Evolutionary conservation across 2,113 vertebrate genomes (phyloP).

Genomic region (Cnemophilus loriae): DNA sequence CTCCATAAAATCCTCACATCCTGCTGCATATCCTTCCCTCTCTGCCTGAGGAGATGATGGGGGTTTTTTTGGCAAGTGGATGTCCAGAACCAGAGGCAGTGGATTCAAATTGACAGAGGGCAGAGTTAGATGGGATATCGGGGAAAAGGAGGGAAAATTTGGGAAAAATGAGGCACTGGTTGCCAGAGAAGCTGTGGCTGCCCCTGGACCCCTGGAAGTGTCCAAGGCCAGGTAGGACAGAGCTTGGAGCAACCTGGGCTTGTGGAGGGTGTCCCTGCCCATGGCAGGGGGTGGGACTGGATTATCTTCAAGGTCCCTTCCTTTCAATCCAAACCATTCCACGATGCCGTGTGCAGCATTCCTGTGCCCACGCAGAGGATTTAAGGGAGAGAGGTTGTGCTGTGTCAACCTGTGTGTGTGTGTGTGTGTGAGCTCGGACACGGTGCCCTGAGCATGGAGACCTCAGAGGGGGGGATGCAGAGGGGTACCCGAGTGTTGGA

Average conservation of each 20-base stretch:
- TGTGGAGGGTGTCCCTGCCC: not conserved
- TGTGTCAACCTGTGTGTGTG: fast-evolving
- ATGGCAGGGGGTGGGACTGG: not conserved
- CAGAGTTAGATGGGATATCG: not conserved
- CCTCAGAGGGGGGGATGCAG: not conserved
- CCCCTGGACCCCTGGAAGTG: not conserved
- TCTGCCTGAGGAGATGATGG: not conserved
- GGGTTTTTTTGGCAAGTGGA: not conserved
- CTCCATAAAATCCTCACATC: not conserved
- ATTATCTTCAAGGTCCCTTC: not conserved
- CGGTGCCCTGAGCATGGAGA: not conserved
- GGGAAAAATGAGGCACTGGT: not conserved
- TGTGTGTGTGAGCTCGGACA: not conserved
- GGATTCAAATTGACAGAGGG: not conserved
- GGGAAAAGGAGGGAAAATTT: not conserved
- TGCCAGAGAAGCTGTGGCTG: not conserved
- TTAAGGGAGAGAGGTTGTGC: not conserved
- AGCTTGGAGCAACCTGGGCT: not conserved
- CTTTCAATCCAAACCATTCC: not conserved
- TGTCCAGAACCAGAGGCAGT: not conserved
- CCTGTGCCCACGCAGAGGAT: fast-evolving
- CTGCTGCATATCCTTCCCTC: not conserved
- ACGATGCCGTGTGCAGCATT: fast-evolving
- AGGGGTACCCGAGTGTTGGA: fast-evolving
- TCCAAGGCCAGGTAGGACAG: fast-evolving